Conservation (phyloP, 1,140 invertebrate genomes). For the Schlechtendalia chinensis region DNA sequence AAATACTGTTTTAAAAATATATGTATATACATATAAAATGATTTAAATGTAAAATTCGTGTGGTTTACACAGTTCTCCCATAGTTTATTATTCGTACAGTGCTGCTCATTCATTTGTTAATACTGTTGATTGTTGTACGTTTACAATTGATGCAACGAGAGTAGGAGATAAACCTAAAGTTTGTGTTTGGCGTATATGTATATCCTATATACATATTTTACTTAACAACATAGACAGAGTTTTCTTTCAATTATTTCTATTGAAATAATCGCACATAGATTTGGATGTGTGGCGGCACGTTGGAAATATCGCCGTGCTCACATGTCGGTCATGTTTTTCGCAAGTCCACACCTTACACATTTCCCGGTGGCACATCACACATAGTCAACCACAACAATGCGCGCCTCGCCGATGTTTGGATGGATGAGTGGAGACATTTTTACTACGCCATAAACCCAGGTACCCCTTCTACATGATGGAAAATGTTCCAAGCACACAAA, state of each 20-base stretch:
- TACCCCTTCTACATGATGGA: slow-evolving; percentile 56
- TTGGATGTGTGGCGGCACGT: slow-evolving; percentile 93
- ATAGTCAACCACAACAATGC: slow-evolving; percentile 99
- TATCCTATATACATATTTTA: slow-evolving; percentile 2
- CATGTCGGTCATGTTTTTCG: slow-evolving; percentile 96
- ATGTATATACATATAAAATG: background rate
- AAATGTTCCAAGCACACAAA: slow-evolving; percentile 14
- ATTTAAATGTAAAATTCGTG: background rate
- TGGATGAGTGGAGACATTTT: slow-evolving; percentile 97
- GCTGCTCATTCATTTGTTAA: background rate
- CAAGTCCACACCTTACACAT: slow-evolving; percentile 98
- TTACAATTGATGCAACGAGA: background rate
- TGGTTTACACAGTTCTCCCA: background rate
- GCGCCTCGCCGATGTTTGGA: slow-evolving; percentile 93
- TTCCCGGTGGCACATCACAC: slow-evolving; percentile 95
- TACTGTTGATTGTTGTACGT: background rate
- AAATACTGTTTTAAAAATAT: slow-evolving; percentile 7
- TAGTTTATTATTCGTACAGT: background rate
- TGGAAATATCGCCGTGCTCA: slow-evolving; percentile 89
- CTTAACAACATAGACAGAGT: background rate
- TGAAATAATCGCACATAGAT: slow-evolving; percentile 65
- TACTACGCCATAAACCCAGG: slow-evolving; percentile 98
- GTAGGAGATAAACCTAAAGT: background rate
- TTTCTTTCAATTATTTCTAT: slow-evolving; percentile 13
- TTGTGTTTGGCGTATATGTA: background rate